Base-by-base conservation (phyloP, 1,140 invertebrate species). In the Periplaneta americana region DNA sequence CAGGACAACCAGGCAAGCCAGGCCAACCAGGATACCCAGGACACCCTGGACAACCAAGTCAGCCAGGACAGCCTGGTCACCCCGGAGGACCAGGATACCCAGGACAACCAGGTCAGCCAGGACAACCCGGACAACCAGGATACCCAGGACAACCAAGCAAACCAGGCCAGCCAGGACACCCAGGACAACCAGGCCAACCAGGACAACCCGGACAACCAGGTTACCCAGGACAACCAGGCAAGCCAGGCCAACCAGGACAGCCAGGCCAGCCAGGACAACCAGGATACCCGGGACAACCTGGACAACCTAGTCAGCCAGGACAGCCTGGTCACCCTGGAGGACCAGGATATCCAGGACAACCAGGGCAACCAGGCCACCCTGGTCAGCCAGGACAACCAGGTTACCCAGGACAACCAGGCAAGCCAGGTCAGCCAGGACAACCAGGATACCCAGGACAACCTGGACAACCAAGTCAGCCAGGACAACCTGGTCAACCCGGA, bases 81-180 rank as follows among this genome's bases (percentile, higher is more conserved):
- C 84, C 84, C 36, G 83, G 80, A 75, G 75, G 81, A 34, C 82
- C 85, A 57, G 84, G 83, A 0, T 31, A 35, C 0, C 84, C 83
- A 34, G 80, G 82, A 34, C 36, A 39, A 22, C 78, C 78, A 1
- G 34, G 18, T 17, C 22, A 90, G 89, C 86, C 91, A 91, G 84
- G 83, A 88, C 84, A 89, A 86, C 17, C 90, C 88, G 83, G 84
- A 87, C 32, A 87, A 87, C 81, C 85, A 81, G 80, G 85, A 48
- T 82, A 78, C 82, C 85, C 85, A 77, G 86, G 86, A 35, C 28
- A 74, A 32, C 80, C 74, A 80, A 57, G 57, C 6, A 9, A 80
- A 74, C 28, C 75, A 9, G 32, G 75, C 31, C 32, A 76, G 75
- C 85, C 85, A 83, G 85, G 86, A 76, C 74, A 83, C 74, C 87